A percentile compares a stretch with the other conserved stretches of the same genome.
phyloP scores from a whole-genome alignment of 2,888 invertebrate genomes.

The Myathropa florea region DNA sequence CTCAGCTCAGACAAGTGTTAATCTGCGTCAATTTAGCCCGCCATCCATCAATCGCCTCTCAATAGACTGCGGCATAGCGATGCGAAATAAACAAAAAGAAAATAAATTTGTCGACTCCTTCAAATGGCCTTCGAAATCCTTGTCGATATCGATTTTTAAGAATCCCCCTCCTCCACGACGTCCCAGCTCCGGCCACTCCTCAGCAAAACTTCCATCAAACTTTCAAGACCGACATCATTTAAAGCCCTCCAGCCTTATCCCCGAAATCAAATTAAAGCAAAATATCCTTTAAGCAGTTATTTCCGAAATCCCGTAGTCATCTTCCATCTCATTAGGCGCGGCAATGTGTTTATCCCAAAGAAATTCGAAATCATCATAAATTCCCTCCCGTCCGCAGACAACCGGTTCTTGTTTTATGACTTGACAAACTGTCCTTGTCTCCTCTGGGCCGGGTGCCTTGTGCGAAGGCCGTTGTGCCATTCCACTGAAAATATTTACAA shows the following conservation, averaged over 20 bases:
- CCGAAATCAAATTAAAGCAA: conserved; percentile 11
- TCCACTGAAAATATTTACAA: conserved; percentile 4
- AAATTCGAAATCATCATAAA: conserved; percentile 54
- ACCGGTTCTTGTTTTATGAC: conserved; percentile 48
- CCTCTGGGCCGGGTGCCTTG: background rate
- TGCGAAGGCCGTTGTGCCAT: background rate
- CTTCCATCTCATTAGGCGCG: conserved; percentile 52
- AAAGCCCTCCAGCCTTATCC: background rate
- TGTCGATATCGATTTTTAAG: too few relatives aligned
- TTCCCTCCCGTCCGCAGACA: conserved; percentile 43
- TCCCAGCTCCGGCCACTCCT: too few relatives aligned
- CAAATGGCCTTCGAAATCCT: too few relatives aligned
- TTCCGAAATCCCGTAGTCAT: conserved; percentile 16
- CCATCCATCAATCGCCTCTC: too few relatives aligned
- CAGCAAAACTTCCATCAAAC: background rate
- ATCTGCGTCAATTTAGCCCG: too few relatives aligned
- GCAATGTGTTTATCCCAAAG: conserved; percentile 14
- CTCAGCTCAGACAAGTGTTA: too few relatives aligned
- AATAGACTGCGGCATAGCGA: too few relatives aligned
- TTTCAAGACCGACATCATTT: background rate
- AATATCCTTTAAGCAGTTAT: conserved; percentile 7
- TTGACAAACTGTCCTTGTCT: conserved; percentile 43
- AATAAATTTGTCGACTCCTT: too few relatives aligned
- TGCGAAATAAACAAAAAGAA: too few relatives aligned
- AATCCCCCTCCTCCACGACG: background rate